Percentiles rank a stretch among this genome's conserved stretches.
phyloP scores from a whole-genome alignment of 2,113 vertebrate genomes.

The Salvelinus namaycush region DNA sequence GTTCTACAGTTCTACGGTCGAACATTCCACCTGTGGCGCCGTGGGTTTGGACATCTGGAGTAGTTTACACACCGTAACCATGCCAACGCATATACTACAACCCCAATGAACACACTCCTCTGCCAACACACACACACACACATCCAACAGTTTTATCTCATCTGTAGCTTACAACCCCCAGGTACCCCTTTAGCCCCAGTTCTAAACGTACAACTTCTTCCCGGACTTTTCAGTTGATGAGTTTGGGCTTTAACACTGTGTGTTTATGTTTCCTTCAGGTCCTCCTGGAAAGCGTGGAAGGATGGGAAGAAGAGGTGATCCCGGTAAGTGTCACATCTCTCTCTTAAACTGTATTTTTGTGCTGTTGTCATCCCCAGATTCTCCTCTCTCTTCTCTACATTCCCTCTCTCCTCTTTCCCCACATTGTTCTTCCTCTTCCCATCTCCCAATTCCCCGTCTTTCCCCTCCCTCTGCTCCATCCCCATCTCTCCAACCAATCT shows the following conservation, averaged over 20 bases:
- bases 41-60: too few relatives aligned
- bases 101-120: neutral
- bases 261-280: slow-evolving; percentile 76
- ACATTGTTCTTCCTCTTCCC: slow-evolving; percentile 10
- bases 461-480: slow-evolving; percentile 19
- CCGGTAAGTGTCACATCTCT: slow-evolving; percentile 68
- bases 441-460: slow-evolving; percentile 10
- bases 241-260: slow-evolving; percentile 31
- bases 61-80: too few relatives aligned
- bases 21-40: too few relatives aligned
- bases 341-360: too few relatives aligned
- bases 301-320: slow-evolving; percentile 87
- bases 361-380: too few relatives aligned
- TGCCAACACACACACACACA: neutral
- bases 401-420: neutral
- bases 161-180: too few relatives aligned
- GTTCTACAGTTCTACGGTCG: too few relatives aligned
- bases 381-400: too few relatives aligned
- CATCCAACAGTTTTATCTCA: neutral
- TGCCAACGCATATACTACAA: too few relatives aligned
- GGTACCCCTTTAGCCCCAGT: too few relatives aligned
- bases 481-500: slow-evolving; percentile 1
- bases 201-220: neutral
- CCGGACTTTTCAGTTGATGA: neutral
- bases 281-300: slow-evolving; percentile 91